A percentile compares a stretch with the other conserved stretches of the same genome.
Conservation (phyloP, 2,888 invertebrate genomes). For the Hypena proboscidalis region DNA sequence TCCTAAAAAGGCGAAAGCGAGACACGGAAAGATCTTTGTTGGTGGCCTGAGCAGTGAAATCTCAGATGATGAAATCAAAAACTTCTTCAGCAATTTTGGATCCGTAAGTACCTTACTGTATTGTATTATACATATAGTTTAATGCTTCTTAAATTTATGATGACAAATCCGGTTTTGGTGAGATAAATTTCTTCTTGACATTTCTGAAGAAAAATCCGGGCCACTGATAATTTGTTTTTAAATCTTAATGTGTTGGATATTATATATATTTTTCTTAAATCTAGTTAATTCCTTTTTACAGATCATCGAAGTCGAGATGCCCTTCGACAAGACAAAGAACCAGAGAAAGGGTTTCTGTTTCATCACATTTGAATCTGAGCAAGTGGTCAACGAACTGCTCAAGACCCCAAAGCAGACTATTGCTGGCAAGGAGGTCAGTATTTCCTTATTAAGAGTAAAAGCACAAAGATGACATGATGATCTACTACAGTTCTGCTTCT, state of each 20-base stretch:
- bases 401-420: conserved; percentile 97
- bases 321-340: conserved; percentile 98
- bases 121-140: conserved; percentile 1
- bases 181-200: conserved; percentile 69
- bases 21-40: conserved; percentile 98
- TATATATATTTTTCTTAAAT: not conserved
- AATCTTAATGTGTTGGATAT: not conserved
- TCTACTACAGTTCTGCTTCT: conserved; percentile 39
- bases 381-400: conserved; percentile 95
- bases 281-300: conserved; percentile 66
- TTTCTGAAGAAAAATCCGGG: conserved; percentile 76
- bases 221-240: conserved; percentile 61
- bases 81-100: conserved; percentile 96
- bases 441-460: not conserved
- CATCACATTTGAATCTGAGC: conserved; percentile 98
- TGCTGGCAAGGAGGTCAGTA: conserved; percentile 94
- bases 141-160: conserved; percentile 37
- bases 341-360: conserved; percentile 99
- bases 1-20: conserved; percentile 97
- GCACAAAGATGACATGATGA: conserved; percentile 22
- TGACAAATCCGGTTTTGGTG: conserved; percentile 82
- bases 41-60: conserved; percentile 97
- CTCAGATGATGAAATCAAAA: conserved; percentile 96
- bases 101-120: conserved; percentile 90
- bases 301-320: conserved; percentile 98